Evolutionary conservation across 1,140 invertebrate genomes (phyloP).

Genomic region (Halyomorpha halys): DNA sequence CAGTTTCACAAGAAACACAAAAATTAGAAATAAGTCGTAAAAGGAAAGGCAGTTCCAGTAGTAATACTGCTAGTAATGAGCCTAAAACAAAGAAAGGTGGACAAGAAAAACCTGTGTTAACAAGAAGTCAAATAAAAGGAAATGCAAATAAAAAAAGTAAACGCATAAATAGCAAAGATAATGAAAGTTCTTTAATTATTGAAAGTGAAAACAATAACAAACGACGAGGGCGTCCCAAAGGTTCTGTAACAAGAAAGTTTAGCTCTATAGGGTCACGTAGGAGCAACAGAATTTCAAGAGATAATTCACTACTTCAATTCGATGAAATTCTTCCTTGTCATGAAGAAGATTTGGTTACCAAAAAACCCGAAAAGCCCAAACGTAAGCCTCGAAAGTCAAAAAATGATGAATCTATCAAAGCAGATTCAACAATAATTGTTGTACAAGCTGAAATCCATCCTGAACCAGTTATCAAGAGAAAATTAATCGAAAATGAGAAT

Average conservation of each 20-base stretch:
- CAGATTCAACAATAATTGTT: constrained; percentile 15
- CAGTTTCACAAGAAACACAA: constrained; percentile 19
- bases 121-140: constrained; percentile 1
- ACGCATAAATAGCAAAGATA: not conserved
- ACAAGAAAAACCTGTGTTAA: not conserved
- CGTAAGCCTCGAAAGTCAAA: constrained; percentile 2
- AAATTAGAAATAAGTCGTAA: constrained; percentile 2
- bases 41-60: not conserved
- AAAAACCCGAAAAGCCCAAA: constrained; percentile 6
- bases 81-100: not conserved
- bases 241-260: not conserved
- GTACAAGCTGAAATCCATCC: constrained; percentile 23
- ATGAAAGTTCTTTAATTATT: not conserved
- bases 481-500: not conserved
- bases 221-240: not conserved
- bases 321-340: constrained; percentile 11
- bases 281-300: not conserved
- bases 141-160: constrained; percentile 6
- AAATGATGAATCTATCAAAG: constrained; percentile 11
- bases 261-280: not conserved
- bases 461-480: constrained; percentile 1
- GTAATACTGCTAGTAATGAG: not conserved
- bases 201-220: not conserved
- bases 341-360: not conserved
- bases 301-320: not conserved